A percentile compares a stretch with the other conserved stretches of the same genome.
These are phyloP conservation scores for Zelleria hepariella DNA, from an alignment of 2,888 invertebrate genomes.

Conservation along the genomic window DNA sequence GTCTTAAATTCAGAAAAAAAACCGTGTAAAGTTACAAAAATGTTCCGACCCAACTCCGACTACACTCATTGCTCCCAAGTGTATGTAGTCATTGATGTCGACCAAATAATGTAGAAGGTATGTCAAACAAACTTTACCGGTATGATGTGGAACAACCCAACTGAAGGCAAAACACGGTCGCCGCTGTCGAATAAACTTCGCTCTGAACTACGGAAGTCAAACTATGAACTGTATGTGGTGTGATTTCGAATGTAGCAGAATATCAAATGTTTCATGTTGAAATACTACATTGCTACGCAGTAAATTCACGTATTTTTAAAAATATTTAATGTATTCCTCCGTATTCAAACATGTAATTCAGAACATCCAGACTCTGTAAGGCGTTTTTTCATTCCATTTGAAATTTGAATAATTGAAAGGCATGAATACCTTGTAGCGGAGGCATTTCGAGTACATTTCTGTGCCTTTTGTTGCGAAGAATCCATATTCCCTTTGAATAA, in stretches of 20 bases:
- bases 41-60: too few relatives aligned
- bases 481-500: neutral
- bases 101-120: too few relatives aligned
- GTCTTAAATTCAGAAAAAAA: too few relatives aligned
- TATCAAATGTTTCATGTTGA: neutral
- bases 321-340: neutral
- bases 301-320: neutral
- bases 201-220: constrained; percentile 5
- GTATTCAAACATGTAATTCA: neutral
- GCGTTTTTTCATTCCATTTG: neutral
- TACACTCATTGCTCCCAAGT: too few relatives aligned
- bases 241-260: neutral
- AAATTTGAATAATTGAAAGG: neutral
- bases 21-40: too few relatives aligned
- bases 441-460: neutral
- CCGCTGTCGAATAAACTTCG: constrained; percentile 21
- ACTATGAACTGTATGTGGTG: neutral
- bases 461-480: neutral
- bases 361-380: neutral
- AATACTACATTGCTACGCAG: too few relatives aligned
- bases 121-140: too few relatives aligned
- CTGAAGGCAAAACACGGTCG: constrained; percentile 14
- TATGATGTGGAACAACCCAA: too few relatives aligned
- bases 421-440: neutral
- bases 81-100: too few relatives aligned